phyloP scores from a whole-genome alignment of 2,888 invertebrate genomes.

The Lagria hirta region DNA sequence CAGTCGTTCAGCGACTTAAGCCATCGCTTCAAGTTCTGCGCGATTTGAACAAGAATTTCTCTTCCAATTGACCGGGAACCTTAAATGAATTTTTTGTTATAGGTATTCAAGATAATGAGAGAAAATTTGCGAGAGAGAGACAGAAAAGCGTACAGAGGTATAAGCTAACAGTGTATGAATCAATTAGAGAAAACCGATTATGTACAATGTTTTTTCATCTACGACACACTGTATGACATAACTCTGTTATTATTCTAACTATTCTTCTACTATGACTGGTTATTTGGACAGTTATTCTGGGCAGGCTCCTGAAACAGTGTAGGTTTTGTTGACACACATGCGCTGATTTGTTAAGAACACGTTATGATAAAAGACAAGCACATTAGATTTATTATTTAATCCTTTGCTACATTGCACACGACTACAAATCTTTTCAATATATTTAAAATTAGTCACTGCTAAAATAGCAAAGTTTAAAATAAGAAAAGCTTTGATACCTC shows the following conservation, averaged over 20 bases:
- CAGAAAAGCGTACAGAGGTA: neutral
- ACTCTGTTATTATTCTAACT: slow-evolving; percentile 1
- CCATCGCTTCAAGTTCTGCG: slow-evolving; percentile 29
- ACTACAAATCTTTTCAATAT: too few relatives aligned
- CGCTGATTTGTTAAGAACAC: slow-evolving; percentile 13
- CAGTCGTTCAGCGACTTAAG: slow-evolving; percentile 32
- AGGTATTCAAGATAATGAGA: slow-evolving; percentile 9
- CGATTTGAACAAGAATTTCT: slow-evolving; percentile 55
- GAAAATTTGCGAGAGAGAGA: slow-evolving; percentile 2
- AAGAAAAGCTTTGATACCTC: slow-evolving; percentile 57
- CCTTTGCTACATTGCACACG: too few relatives aligned
- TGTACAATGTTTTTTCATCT: slow-evolving; percentile 1
- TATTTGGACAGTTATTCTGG: slow-evolving; percentile 31
- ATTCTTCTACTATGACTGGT: slow-evolving; percentile 22
- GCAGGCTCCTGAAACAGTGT: slow-evolving; percentile 51
- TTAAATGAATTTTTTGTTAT: slow-evolving; percentile 50
- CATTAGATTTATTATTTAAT: too few relatives aligned
- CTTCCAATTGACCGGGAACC: slow-evolving; percentile 63
- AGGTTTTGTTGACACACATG: slow-evolving; percentile 38
- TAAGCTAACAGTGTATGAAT: slow-evolving; percentile 1
- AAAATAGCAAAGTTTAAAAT: slow-evolving; percentile 13
- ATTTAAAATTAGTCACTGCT: too few relatives aligned
- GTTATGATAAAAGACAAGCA: slow-evolving; percentile 8
- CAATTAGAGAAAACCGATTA: neutral
- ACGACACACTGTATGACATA: slow-evolving; percentile 5